phyloP scores from a whole-genome alignment of 1,140 invertebrate species.

The Proales similis region DNA sequence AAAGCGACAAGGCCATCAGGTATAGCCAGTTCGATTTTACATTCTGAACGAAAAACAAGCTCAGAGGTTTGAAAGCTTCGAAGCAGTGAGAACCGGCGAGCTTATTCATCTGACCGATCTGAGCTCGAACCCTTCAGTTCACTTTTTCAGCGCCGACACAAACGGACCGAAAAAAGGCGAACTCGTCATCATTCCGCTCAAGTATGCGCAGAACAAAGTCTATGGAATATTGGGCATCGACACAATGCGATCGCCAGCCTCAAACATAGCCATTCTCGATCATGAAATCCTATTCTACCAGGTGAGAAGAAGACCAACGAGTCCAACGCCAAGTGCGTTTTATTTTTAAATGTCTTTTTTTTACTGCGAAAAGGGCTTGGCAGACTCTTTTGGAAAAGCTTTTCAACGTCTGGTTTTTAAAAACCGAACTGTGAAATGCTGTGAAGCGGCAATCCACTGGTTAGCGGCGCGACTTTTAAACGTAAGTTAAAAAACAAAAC shows the following conservation, averaged over 20 bases:
- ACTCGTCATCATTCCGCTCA: slow-evolving; percentile 40
- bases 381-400: slow-evolving; percentile 8
- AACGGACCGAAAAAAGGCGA: slow-evolving; percentile 18
- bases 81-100: too few relatives aligned
- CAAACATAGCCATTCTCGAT: slow-evolving; percentile 49
- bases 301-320: slow-evolving; percentile 43
- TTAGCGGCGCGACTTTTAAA: not conserved
- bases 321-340: too few relatives aligned
- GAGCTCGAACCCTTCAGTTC: too few relatives aligned
- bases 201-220: slow-evolving; percentile 49
- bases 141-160: too few relatives aligned
- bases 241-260: slow-evolving; percentile 47
- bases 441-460: slow-evolving; percentile 10
- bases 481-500: too few relatives aligned
- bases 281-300: slow-evolving; percentile 54
- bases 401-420: slow-evolving; percentile 29
- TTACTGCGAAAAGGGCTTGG: not conserved
- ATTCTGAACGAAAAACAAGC: too few relatives aligned
- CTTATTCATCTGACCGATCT: too few relatives aligned
- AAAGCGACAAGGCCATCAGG: slow-evolving; percentile 41
- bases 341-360: too few relatives aligned
- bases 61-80: too few relatives aligned
- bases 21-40: too few relatives aligned
- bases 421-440: slow-evolving; percentile 29
- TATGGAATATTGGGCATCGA: slow-evolving; percentile 52